These are phyloP conservation scores for Branchipolynoe longqiensis DNA, from an alignment of 2,888 invertebrate genomes.

Conservation along the genomic window DNA sequence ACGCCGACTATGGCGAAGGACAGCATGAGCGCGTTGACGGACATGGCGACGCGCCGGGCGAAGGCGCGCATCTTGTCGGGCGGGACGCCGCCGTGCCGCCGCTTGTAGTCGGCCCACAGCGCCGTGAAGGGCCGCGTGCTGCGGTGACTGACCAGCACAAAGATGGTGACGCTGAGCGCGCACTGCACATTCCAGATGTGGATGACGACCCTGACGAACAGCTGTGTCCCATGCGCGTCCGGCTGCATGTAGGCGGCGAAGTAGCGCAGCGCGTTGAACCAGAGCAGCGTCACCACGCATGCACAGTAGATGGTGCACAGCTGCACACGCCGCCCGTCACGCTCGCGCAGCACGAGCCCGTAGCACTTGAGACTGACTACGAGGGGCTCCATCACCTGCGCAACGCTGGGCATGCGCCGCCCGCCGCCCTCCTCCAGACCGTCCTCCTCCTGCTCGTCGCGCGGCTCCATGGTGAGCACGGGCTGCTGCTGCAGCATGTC, in stretches of 20 bases:
- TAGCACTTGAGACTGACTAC: slow-evolving; percentile 37
- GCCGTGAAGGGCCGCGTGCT: not conserved
- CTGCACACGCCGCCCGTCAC: not conserved
- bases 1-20: slow-evolving; percentile 28
- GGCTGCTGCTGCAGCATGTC: not conserved
- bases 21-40: slow-evolving; percentile 34
- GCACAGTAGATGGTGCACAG: slow-evolving; percentile 38
- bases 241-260: slow-evolving; percentile 44
- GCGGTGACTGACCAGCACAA: slow-evolving; percentile 19
- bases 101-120: slow-evolving; percentile 45
- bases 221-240: slow-evolving; percentile 37
- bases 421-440: not conserved
- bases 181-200: slow-evolving; percentile 55
- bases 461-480: not conserved
- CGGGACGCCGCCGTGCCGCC: slow-evolving; percentile 53
- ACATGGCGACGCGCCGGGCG: slow-evolving; percentile 41
- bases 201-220: slow-evolving; percentile 49
- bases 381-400: slow-evolving; percentile 13
- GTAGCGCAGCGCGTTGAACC: slow-evolving; percentile 44
- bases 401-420: not conserved
- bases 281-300: not conserved
- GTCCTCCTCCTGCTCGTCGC: slow-evolving; percentile 39
- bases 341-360: slow-evolving; percentile 35
- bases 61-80: slow-evolving; percentile 22
- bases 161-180: slow-evolving; percentile 50